Base-by-base conservation (phyloP, 2,888 invertebrate species). In the Caenorhabditis sp. region DNA sequence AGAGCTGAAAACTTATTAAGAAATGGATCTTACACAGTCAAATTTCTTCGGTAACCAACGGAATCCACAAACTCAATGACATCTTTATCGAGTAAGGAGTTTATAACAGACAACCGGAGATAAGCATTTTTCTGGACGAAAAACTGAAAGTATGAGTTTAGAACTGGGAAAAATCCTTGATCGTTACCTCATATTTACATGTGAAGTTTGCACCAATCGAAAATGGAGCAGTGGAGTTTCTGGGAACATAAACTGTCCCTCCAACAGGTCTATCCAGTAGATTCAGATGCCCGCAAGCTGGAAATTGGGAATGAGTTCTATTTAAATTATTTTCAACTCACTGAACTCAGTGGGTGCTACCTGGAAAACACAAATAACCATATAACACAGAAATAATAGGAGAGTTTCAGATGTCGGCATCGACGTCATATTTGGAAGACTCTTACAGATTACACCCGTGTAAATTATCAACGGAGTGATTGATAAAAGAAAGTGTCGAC, bases 31-130 rank as follows among this genome's bases (percentile, higher is more conserved):
- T 70, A 79, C 82, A 72, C 56, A n/a, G 76, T 82, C 4, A 82
- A 28, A n/a, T 26, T 82, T 19, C 54, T 58, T 6, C 1, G 16
- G 47, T 72, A 82, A 5, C 82, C 82, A 35, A 82, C 59, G 16
- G 82, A 76, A 61, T 82, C 82, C 10, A 26, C n/a, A 19, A 82
- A 82, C 12, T 76, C 59, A 16, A 82, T 82, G 3, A 59, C 75
- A 49, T 82, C 82, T 7, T 24, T 44, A 54, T 76, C 76, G 0
- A 59, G 28, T 35, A 82, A 44, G 0, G 72, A 72, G 44, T 76
- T 82, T 41, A 82, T 76, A 1, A 82, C 76, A 10, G 59, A 51
- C 14, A 82, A 24, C 51, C 72, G 47, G 2, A 82, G 66, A 49
- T 72, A 82, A 1, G 76, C 35, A 16, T 19, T 35, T 41, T 66